Evolutionary conservation across 2,797 vertebrate genomes (phyloP).

Genomic region (Heterohyrax brucei): DNA sequence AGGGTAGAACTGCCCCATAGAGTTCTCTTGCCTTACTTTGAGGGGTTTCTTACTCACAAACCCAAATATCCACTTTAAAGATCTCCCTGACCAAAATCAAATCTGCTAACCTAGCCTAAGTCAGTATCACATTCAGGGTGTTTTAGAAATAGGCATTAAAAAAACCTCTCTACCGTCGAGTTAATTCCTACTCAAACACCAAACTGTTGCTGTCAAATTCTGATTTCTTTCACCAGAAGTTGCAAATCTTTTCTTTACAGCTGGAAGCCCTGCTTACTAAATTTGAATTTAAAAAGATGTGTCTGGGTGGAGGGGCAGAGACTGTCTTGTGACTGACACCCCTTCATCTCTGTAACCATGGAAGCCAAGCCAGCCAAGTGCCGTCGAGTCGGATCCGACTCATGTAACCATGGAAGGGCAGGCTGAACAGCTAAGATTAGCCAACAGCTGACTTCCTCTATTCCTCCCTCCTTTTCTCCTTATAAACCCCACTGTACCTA

Average conservation of each 20-base stretch:
- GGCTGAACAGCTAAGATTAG: neutral
- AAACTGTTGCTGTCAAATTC: too few relatives aligned
- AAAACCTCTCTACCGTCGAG: too few relatives aligned
- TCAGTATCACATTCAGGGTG: too few relatives aligned
- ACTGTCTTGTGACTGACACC: neutral
- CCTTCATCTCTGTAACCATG: neutral
- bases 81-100: neutral
- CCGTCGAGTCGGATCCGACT: too few relatives aligned
- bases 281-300: neutral
- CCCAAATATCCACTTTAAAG: neutral
- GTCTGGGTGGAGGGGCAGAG: neutral
- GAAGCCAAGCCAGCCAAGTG: too few relatives aligned
- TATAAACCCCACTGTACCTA: too few relatives aligned
- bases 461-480: neutral
- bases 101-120: neutral
- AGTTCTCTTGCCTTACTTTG: neutral
- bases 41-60: neutral
- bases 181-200: too few relatives aligned
- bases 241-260: neutral
- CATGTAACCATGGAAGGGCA: neutral
- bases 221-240: neutral
- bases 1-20: too few relatives aligned
- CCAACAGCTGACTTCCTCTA: neutral
- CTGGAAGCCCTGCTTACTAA: neutral
- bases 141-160: too few relatives aligned